Evolutionary conservation across 30 jellyfish, hydroid and myxozoan species (phyloP).

Genomic region (Nemopilema nomurai): DNA sequence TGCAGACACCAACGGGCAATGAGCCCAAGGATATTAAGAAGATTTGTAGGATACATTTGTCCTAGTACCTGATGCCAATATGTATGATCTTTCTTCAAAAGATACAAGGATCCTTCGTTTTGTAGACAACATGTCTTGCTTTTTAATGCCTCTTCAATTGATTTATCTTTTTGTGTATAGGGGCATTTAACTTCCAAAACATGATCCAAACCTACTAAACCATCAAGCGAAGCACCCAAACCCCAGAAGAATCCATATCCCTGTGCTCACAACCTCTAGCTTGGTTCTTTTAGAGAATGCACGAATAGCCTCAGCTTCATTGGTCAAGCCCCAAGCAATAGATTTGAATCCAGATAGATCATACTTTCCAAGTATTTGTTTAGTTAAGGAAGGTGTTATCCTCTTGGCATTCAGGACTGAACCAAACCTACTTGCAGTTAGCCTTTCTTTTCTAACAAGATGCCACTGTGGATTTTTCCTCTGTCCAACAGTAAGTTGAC

Average conservation of each 20-base stretch:
- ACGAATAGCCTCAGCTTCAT: conserved; percentile 45
- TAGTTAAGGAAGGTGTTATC: conserved; percentile 30
- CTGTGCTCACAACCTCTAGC: background rate
- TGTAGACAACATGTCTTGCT: conserved; percentile 7
- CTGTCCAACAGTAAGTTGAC: conserved; percentile 27
- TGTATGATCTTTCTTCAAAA: conserved; percentile 15
- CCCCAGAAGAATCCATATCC: conserved; percentile 25
- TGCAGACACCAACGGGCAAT: no score
- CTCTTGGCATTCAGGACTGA: conserved; percentile 25
- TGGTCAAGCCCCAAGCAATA: conserved; percentile 46
- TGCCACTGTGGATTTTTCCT: conserved; percentile 37
- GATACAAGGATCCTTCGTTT: background rate
- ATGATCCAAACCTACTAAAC: conserved; percentile 1
- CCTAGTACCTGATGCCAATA: conserved; percentile 33
- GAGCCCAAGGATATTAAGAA: no score
- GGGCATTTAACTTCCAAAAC: conserved; percentile 50
- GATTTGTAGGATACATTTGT: conserved; percentile 13
- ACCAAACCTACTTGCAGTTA: conserved; percentile 48
- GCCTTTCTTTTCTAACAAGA: conserved; percentile 21
- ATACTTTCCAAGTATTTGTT: conserved; percentile 2
- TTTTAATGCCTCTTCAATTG: conserved; percentile 15
- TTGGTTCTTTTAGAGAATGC: conserved; percentile 19
- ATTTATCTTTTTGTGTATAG: conserved; percentile 25
- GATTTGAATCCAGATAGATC: conserved; percentile 36
- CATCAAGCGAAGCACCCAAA: conserved; percentile 50